These are phyloP conservation scores for Cyphomyrmex costatus DNA, from an alignment of 1,140 invertebrate species.

Conservation along the genomic window DNA sequence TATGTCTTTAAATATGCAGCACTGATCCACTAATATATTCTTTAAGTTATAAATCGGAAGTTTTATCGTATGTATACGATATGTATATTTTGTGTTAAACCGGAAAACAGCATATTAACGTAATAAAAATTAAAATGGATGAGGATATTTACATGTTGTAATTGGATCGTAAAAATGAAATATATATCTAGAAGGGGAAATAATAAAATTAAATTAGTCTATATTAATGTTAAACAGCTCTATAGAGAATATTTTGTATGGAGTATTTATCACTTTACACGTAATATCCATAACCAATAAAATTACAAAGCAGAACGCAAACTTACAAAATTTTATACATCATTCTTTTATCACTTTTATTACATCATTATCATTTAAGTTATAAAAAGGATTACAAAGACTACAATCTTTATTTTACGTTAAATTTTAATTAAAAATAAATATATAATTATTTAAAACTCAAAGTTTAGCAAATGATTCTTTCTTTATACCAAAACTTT, in stretches of 20 bases:
- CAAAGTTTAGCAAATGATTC: background rate
- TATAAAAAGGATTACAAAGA: background rate
- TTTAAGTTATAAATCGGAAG: slow-evolving; percentile 6
- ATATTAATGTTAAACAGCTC: background rate
- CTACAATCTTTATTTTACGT: background rate
- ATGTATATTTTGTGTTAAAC: slow-evolving; percentile 29
- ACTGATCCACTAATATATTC: background rate
- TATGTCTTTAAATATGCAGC: slow-evolving; percentile 21
- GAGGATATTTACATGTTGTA: slow-evolving; percentile 45
- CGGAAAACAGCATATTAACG: slow-evolving; percentile 24
- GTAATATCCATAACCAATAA: background rate
- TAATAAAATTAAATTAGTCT: background rate
- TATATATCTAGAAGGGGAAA: background rate
- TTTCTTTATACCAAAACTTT: background rate
- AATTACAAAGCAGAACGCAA: background rate
- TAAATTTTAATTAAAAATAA: slow-evolving; percentile 11
- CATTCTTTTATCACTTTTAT: too few species aligned
- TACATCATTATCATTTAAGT: too few species aligned
- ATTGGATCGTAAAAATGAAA: slow-evolving; percentile 43
- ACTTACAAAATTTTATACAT: too few species aligned
- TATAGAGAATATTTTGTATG: background rate
- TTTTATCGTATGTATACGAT: background rate
- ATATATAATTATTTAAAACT: background rate
- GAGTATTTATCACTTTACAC: background rate
- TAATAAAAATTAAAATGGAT: slow-evolving; percentile 39